Base-by-base conservation (phyloP, 2,888 invertebrate species). In the Halocaridina rubra region DNA sequence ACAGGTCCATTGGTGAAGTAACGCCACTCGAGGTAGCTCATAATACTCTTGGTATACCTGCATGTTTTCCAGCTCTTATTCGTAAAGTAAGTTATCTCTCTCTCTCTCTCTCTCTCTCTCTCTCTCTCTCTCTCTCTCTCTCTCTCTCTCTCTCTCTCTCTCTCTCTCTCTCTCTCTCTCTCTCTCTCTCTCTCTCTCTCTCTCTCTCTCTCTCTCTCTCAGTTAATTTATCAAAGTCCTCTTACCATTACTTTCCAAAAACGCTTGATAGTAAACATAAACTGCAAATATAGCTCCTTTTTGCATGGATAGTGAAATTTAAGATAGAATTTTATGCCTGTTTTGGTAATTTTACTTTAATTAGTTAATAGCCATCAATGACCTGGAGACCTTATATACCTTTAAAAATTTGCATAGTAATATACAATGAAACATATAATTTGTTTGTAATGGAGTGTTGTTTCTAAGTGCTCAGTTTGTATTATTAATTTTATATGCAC, bases 1-100 rank as follows among this genome's bases (percentile, higher is more conserved):
- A 22, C 33, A 29, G 27, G 16, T 19, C 32, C 1, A 30, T n/a
- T 13, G 59, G 32, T 8, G 59, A 22, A n/a, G 33, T 77, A 10
- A 77, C 76, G 46, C 61, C 76, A 10, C 13, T 77, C 3, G 76
- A 77, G 59, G 76, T 22, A 8, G 76, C 76, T 27, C 76, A 77
- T 30, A 77, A 29, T 8, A 57, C 59, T 3, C 76, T 30, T 13
- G 76, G 76, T 0, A 4, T 77, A 0, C 59, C 76, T 22, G 76
- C 76, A 4, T 29, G 57, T 30, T 77, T 77, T 30, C 76, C 76
- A 3, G 76, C 76, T 10, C 16, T 77, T 10, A 22, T 77, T 22
- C 29, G 76, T 16, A 77, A 61, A 59, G 76, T 77, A 77, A 33
- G 13, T 22, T 10, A 13, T 30, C n/a, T n/a, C n/a, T n/a, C n/a